Percentiles rank a stretch among this genome's conserved stretches.
Evolutionary conservation across 2,888 invertebrate genomes (phyloP).

Genomic region (Leptothorax acervorum): DNA sequence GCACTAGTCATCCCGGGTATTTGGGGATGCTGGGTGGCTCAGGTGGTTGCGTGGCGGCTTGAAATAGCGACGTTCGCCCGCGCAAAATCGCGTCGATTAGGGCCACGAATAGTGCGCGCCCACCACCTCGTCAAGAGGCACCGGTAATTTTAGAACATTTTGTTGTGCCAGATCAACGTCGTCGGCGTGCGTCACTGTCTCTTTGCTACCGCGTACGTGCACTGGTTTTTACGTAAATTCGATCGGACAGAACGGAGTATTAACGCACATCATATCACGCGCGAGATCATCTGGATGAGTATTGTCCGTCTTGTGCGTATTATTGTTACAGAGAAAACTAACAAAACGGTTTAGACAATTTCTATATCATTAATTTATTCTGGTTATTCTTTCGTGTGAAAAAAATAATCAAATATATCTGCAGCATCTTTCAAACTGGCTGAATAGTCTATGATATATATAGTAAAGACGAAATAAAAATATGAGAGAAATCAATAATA

Average conservation of each 20-base stretch:
- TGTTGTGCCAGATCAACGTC: conserved; percentile 77
- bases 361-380: background rate
- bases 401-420: background rate
- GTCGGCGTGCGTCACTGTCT: conserved; percentile 57
- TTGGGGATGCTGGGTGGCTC: conserved; percentile 83
- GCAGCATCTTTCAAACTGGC: background rate
- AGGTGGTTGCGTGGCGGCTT: conserved; percentile 85
- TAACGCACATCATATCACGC: background rate
- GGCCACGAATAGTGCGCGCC: conserved; percentile 84
- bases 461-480: background rate
- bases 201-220: conserved; percentile 16
- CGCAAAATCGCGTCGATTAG: conserved; percentile 83
- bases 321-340: background rate
- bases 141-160: conserved; percentile 82
- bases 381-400: background rate
- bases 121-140: conserved; percentile 79
- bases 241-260: background rate
- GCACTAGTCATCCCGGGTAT: conserved; percentile 81
- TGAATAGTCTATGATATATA: no score
- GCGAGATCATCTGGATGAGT: background rate
- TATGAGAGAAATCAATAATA: conserved; percentile 2
- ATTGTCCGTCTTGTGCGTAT: background rate
- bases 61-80: conserved; percentile 83
- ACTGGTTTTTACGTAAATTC: conserved; percentile 18
- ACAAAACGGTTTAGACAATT: background rate